Evolutionary conservation across 2,113 vertebrate genomes (phyloP).

Genomic region (Cavia porcellus): DNA sequence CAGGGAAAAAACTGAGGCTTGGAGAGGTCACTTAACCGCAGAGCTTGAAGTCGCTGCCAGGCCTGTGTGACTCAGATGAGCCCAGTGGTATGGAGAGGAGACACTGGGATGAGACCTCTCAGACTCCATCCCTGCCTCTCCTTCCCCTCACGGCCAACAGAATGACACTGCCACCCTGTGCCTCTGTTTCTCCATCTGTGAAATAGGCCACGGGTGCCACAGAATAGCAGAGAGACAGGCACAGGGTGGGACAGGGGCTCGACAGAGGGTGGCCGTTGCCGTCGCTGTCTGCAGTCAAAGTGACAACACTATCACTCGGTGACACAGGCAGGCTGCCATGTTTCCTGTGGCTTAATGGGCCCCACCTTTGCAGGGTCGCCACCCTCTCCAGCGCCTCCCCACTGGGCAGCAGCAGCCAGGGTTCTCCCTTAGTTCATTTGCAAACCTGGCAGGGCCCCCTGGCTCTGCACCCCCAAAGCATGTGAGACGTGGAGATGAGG

Average conservation of each 20-base stretch:
- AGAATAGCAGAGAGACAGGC: background rate
- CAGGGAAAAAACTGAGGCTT: background rate
- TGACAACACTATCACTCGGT: background rate
- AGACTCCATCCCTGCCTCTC: background rate
- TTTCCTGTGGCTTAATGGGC: background rate
- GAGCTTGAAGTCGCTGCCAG: background rate
- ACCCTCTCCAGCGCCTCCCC: background rate
- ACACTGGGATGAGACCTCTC: background rate
- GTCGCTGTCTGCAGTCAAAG: background rate
- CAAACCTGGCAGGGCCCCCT: background rate
- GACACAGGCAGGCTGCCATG: background rate
- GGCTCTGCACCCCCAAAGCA: background rate
- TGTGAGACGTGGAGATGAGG: background rate
- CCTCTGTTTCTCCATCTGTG: slow-evolving; percentile 31
- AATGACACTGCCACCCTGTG: background rate
- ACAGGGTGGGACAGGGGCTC: fast-evolving
- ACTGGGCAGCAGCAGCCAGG: background rate
- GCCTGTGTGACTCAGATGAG: background rate
- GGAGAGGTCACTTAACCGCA: background rate
- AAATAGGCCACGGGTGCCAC: background rate
- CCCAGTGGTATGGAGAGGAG: fast-evolving
- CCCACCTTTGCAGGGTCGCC: background rate
- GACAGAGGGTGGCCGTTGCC: fast-evolving
- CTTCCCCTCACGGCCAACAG: background rate
- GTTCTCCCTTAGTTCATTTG: background rate